A percentile compares a stretch with the other conserved stretches of the same genome.
Conservation (phyloP, 1,140 invertebrate genomes). For the Cherax quadricarinatus region DNA sequence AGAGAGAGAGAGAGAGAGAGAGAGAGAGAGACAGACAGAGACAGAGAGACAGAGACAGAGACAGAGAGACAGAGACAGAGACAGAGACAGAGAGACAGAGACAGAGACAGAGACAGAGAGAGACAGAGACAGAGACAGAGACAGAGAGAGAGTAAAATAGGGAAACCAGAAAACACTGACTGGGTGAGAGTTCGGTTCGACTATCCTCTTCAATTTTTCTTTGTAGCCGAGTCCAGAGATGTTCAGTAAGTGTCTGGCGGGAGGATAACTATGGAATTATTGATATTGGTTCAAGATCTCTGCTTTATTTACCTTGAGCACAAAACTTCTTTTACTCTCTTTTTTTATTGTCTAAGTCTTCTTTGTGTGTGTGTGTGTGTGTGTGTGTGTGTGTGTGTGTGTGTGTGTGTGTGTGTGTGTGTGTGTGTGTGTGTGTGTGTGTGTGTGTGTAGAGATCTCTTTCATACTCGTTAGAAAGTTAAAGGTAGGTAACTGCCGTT, state of each 20-base stretch:
- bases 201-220: slow-evolving; percentile 19
- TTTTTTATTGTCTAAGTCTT: background rate
- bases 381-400: too few species aligned
- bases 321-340: background rate
- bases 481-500: too few species aligned
- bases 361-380: too few species aligned
- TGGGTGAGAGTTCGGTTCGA: background rate
- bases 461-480: too few species aligned
- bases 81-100: slow-evolving; percentile 6
- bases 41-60: slow-evolving; percentile 11
- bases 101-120: background rate
- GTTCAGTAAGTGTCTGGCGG: background rate
- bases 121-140: slow-evolving; percentile 15
- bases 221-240: background rate
- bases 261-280: background rate
- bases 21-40: slow-evolving; percentile 4
- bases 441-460: too few species aligned
- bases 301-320: background rate
- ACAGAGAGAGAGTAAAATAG: slow-evolving; percentile 3
- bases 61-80: background rate
- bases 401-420: too few species aligned
- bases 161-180: background rate
- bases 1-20: slow-evolving; percentile 23
- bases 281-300: background rate
- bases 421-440: too few species aligned